Evolutionary conservation across 2,888 invertebrate species (phyloP), one percentile per base, ranked within the genome.

Genomic region (Vandiemenella viatica): DNA sequence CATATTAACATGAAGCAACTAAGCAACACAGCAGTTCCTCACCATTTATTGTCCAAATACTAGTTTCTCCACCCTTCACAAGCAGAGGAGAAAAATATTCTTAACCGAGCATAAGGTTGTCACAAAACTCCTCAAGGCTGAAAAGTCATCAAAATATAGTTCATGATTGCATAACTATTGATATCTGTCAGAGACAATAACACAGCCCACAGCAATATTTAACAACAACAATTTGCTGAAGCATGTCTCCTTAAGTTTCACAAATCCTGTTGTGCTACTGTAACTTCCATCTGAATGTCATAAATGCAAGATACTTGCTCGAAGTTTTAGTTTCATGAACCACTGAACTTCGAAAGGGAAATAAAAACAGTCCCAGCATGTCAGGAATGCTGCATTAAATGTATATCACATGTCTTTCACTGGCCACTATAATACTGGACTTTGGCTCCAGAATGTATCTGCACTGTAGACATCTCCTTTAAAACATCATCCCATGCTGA

Each of bases 401-500:
- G 13, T 26, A 26, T 26, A 32, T 32, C 32, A 32, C 32, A 13
- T 10, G 10, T n/a, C n/a, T 37, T 13, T 65, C 67, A 69, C 61
- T 73, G 70, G 61, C 74, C 76, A 60, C 67, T 72, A 61, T 76
- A 77, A 67, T 73, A 75, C 62, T 73, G 69, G 53, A 75, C 72
- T 62, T 72, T 70, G 56, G 71, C 70, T 54, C 69, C 70, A 45
- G 65, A 55, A 51, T 63, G 60, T 48, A 60, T 58, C 43, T 63
- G 61, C 8, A 43, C 21, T 32, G 48, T 19, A 41, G 37, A 49
- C 56, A 64, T 62, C 55, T 66, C 66, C 50, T 62, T 59, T 62
- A 79, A 66, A 60, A 80, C 73, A 60, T 82, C 83, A 58, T 81
- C 79, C 84, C 84, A 85, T 49, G 83, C 84, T 85, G 73, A 45